Conservation (phyloP, 1,140 invertebrate genomes). For the Holotrichia oblita region DNA sequence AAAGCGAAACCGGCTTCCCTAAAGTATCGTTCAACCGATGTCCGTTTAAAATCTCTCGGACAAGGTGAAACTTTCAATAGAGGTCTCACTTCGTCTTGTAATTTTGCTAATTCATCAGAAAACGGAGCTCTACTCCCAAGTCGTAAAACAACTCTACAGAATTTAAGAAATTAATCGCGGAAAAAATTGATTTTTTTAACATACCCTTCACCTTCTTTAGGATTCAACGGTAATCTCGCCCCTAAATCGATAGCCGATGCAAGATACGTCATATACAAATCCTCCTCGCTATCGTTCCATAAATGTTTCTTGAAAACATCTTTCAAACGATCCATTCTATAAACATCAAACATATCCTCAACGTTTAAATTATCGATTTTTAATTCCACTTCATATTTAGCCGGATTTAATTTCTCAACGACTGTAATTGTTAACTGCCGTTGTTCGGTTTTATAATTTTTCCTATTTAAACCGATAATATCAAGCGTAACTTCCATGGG, state of each 20-base stretch:
- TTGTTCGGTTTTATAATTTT: conserved; percentile 79
- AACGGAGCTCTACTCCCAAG: conserved; percentile 80
- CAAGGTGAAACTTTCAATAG: conserved; percentile 79
- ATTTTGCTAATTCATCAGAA: conserved; percentile 75
- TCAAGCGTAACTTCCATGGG: conserved; percentile 71
- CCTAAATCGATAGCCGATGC: conserved; percentile 85
- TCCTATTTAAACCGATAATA: conserved; percentile 78
- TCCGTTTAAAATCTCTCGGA: conserved; percentile 83
- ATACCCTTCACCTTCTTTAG: conserved; percentile 87
- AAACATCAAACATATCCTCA: conserved; percentile 78
- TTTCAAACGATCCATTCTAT: conserved; percentile 74
- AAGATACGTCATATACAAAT: conserved; percentile 84
- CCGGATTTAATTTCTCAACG: conserved; percentile 71
- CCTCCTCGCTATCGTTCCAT: conserved; percentile 69
- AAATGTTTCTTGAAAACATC: conserved; percentile 76
- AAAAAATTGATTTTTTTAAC: conserved; percentile 25
- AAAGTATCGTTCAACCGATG: conserved; percentile 85
- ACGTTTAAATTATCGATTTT: conserved; percentile 91
- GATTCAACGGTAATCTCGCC: conserved; percentile 80
- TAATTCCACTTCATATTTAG: conserved; percentile 81
- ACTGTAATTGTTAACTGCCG: conserved; percentile 72
- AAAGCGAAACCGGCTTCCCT: conserved; percentile 78
- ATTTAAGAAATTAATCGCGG: conserved; percentile 37
- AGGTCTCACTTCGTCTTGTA: conserved; percentile 85
- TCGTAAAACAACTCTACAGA: conserved; percentile 79